Percentiles rank a stretch among this genome's conserved stretches.
Evolutionary conservation across 2,113 vertebrate genomes (phyloP).

Genomic region (Triplophysa dalaica): DNA sequence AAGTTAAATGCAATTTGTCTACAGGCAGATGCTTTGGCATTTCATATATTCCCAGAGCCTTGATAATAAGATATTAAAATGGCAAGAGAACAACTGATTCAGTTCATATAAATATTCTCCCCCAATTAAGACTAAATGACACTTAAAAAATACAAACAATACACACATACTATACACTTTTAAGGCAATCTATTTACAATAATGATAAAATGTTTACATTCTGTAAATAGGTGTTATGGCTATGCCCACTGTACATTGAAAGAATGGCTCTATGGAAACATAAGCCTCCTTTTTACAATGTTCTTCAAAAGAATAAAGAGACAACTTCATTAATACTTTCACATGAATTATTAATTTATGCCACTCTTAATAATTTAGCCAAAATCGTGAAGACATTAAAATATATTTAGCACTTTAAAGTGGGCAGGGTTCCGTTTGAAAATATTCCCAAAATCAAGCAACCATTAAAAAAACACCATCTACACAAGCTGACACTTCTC

Average conservation of each 20-base stretch:
- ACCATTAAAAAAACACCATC: no score
- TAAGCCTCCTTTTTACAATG: constrained; percentile 6
- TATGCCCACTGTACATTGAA: constrained; percentile 59
- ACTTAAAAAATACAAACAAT: constrained; percentile 61
- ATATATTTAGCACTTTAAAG: not conserved
- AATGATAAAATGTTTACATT: constrained; percentile 75
- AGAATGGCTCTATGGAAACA: constrained; percentile 61
- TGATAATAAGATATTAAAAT: constrained; percentile 58
- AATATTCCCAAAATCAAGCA: not conserved
- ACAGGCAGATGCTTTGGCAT: constrained; percentile 54
- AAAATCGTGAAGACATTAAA: constrained; percentile 37
- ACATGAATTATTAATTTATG: constrained; percentile 15
- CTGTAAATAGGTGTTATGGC: constrained; percentile 70
- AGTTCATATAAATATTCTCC: constrained; percentile 72
- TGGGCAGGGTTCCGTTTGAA: not conserved
- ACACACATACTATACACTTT: constrained; percentile 69
- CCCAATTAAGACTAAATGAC: constrained; percentile 60
- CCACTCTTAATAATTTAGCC: not conserved
- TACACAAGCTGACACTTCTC: constrained; percentile 6
- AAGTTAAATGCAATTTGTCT: constrained; percentile 46
- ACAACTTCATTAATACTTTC: not conserved
- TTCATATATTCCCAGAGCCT: constrained; percentile 68
- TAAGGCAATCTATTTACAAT: constrained; percentile 81
- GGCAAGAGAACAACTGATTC: constrained; percentile 70
- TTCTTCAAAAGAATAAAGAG: not conserved